Percentiles rank a stretch among this genome's conserved stretches.
Conservation (phyloP, 2,888 invertebrate species). For the Oscheius onirici region DNA sequence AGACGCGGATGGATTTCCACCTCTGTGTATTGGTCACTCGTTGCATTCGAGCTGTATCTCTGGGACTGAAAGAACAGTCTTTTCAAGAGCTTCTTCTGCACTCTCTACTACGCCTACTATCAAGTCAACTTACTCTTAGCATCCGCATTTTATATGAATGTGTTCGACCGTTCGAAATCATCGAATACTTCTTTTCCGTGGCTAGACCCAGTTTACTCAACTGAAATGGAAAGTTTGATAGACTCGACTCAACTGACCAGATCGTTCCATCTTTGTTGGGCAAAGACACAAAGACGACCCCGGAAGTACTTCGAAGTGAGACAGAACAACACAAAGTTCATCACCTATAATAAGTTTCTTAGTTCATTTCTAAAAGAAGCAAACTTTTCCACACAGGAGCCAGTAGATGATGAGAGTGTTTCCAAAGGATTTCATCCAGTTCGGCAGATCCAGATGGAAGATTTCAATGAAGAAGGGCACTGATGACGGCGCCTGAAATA, state of each 20-base stretch:
- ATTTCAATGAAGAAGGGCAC: conserved; percentile 32
- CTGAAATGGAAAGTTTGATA: conserved; percentile 2
- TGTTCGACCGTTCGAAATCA: conserved; percentile 30
- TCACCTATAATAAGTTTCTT: conserved; percentile 18
- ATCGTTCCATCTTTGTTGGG: conserved; percentile 8
- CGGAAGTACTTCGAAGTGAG: conserved; percentile 33
- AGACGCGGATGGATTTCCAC: conserved; percentile 19
- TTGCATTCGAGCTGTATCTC: conserved; percentile 24
- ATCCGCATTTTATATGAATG: conserved; percentile 25
- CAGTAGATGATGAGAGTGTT: conserved; percentile 31
- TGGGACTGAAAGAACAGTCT: conserved; percentile 19
- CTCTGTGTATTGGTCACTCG: conserved; percentile 28
- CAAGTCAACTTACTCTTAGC: conserved; percentile 18
- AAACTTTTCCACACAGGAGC: conserved; percentile 37
- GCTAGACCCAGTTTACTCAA: conserved; percentile 12
- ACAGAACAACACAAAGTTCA: conserved; percentile 37
- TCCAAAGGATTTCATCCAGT: conserved; percentile 33
- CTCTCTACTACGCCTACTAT: background rate
- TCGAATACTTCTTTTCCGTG: conserved; percentile 29
- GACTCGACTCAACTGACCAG: conserved; percentile 12
- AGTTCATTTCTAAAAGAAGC: background rate
- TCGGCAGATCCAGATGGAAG: conserved; percentile 11
- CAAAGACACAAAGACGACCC: conserved; percentile 19
- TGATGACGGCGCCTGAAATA: conserved; percentile 27
- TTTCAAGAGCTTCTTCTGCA: no score